Base-by-base conservation (phyloP, 2,113 vertebrate species). In the Calcarius ornatus region DNA sequence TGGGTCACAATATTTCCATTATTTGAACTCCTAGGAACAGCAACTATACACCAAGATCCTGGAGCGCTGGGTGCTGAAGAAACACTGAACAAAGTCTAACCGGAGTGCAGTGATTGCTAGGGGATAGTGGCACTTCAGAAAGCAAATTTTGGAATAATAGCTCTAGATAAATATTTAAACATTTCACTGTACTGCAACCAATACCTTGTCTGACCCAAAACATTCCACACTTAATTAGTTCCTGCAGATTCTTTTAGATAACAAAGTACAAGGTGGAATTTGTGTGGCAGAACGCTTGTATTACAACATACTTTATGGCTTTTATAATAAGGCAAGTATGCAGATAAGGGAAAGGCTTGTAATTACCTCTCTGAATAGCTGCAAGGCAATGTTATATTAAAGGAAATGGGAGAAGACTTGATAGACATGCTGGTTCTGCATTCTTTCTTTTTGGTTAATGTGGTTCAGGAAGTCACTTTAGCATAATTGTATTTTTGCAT, bases 171-270 rank as follows among this genome's bases (percentile, higher is more conserved):
- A 92, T 83, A 94, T 63, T 83, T 90, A 78, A 93, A 68, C 88
- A 68, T 78, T 92, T 83, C 31, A 48, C 24, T 45, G 43, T 81
- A 71, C 64, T 57, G 69, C 57, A 90, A 81, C 88, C 68, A 79
- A 75, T 78, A 94, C 94, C 94, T 94, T 48, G 76, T n/a, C 92
- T 96, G 85, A 96, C 90, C 88, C 77, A 81, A 92, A 95, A 81
- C 90, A 96, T 96, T 97, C 94, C 93, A 86, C 48, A 84, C 56
- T 96, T 95, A 95, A 96, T 96, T 94, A 97, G 94, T 90, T 95
- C 93, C 92, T 96, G 85, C 60, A 95, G 92, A 94, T 96, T 78
- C 90, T 81, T 93, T 64, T 54, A 94, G 94, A 97, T 96, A 96
- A 92, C 57, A 90, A 90, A 94, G 90, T 95, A 93, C 90, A 94